Evolutionary conservation across 2,888 invertebrate genomes (phyloP), one percentile per base, ranked within the genome.

Genomic region (Plebejus melissa): DNA sequence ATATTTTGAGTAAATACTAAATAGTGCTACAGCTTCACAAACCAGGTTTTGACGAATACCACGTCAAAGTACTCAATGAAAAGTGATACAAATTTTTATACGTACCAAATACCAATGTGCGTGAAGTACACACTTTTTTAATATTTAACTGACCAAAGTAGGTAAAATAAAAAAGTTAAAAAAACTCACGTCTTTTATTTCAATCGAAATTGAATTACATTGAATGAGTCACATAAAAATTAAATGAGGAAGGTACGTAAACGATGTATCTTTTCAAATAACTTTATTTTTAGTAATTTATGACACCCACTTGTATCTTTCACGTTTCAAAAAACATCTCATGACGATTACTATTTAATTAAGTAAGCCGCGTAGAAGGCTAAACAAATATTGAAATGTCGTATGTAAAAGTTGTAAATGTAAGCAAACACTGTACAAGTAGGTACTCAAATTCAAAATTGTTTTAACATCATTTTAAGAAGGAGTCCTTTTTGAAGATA

Each of bases 281-380:
- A 11, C 16, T 32, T 36, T 65, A 65, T 65, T 65, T 65, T 65
- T 36, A 13, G 1, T 13, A 16, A 65, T 65, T 65, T 65, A 32
- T 16, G 32, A 32, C 11, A 65, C 16, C 7, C 13, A 65, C 65
- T 4, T 65, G 32, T 11, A 32, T 60, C 9, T 65, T 32, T 65
- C 5, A 65, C 65, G 16, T 65, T 65, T 16, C 32, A 65, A 65
- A 65, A 65, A 65, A 65, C 32, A 65, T 65, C 1, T 65, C 65
- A 32, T 65, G 65, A 65, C 65, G 65, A 65, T 36, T 65, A 16
- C 13, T 65, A 65, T 65, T 65, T 65, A 13, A 65, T 65, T 65
- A 13, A 65, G 65, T 36, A 13, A 65, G 13, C 32, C 65, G 16
- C 13, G 65, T 13, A 7, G 32, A 65, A 65, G 32, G 65, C 32